A percentile compares a stretch with the other conserved stretches of the same genome.
phyloP scores from a whole-genome alignment of 2,888 invertebrate genomes.

The Halocaridina rubra region DNA sequence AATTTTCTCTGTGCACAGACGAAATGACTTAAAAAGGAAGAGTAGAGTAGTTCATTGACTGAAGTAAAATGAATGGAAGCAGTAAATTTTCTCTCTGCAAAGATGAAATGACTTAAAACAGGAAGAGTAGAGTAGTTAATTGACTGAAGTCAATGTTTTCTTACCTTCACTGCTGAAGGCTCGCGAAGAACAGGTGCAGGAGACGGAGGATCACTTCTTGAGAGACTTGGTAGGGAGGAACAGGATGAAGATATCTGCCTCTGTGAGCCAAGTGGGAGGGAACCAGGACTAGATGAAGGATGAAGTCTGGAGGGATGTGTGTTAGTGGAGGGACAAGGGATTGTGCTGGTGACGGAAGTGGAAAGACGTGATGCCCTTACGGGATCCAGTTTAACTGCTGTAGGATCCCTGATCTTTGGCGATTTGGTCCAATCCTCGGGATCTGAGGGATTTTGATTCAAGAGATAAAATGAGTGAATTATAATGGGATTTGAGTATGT shows the following conservation, averaged over 20 bases:
- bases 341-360: background rate
- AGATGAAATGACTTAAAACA: background rate
- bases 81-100: background rate
- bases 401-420: background rate
- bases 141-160: background rate
- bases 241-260: background rate
- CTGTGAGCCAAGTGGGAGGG: too few species aligned
- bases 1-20: too few species aligned
- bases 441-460: background rate
- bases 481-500: too few species aligned
- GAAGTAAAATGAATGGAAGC: background rate
- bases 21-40: background rate
- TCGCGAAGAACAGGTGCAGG: slow-evolving; percentile 24
- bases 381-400: slow-evolving; percentile 10
- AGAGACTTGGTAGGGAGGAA: background rate
- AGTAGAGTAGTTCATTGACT: background rate
- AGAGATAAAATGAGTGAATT: too few species aligned
- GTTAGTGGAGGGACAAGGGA: background rate
- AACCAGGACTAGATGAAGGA: background rate
- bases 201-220: background rate
- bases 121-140: background rate
- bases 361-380: background rate
- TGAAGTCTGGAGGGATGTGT: background rate
- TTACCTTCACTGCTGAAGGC: slow-evolving; percentile 51
- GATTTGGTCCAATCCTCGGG: slow-evolving; percentile 38